phyloP scores from a whole-genome alignment of 2,797 vertebrate genomes.

The Brotula barbata region DNA sequence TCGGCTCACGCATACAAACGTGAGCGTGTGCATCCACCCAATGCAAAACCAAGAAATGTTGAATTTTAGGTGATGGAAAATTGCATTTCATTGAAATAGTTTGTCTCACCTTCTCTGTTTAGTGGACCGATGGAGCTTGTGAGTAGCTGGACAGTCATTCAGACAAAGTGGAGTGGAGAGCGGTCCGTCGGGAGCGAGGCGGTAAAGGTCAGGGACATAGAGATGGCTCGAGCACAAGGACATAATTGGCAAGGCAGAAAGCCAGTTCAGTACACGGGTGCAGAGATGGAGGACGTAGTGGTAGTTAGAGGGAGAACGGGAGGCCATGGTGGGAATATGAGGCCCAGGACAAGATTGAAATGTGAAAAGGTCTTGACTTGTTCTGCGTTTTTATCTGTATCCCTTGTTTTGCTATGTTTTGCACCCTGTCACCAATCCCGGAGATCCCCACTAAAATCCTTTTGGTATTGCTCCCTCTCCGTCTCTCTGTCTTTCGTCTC shows the following conservation, averaged over 20 bases:
- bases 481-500: neutral
- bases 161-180: conserved; percentile 55
- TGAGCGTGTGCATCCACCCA: neutral
- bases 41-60: conserved; percentile 1
- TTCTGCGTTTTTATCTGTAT: conserved; percentile 51
- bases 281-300: conserved; percentile 29
- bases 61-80: too few relatives aligned
- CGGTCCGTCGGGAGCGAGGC: conserved; percentile 56
- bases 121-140: conserved; percentile 34
- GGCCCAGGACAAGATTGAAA: conserved; percentile 28
- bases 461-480: neutral
- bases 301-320: conserved; percentile 34
- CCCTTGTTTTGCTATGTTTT: conserved; percentile 25
- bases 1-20: conserved; percentile 1
- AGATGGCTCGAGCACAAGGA: conserved; percentile 66
- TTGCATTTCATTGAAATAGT: neutral
- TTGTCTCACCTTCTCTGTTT: conserved; percentile 16
- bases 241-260: conserved; percentile 69
- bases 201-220: conserved; percentile 71
- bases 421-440: conserved; percentile 14
- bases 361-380: conserved; percentile 52
- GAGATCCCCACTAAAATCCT: conserved; percentile 12
- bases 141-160: conserved; percentile 53
- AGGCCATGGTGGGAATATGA: conserved; percentile 36
- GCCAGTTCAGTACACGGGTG: conserved; percentile 40